Base-by-base conservation (phyloP, 2,113 vertebrate species). In the Pygoscelis antarcticus region DNA sequence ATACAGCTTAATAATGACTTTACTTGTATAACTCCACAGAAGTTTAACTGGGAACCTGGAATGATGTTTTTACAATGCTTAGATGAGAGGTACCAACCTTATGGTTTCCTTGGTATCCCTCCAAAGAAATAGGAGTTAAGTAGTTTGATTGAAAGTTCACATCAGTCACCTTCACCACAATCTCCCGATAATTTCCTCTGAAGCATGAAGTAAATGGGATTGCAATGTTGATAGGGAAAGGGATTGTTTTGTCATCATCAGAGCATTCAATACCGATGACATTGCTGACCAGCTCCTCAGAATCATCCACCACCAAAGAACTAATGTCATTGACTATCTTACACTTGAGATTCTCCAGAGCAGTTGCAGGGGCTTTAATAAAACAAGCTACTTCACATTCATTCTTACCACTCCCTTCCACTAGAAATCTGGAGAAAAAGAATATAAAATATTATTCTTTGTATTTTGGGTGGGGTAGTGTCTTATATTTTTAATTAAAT, bases 231-330 rank as follows among this genome's bases (percentile, higher is more conserved):
- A 99, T 96, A 11, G 99, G 99, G 83, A 99, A 99, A 79, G 89
- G 95, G 27, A 98, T 93, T 72, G 38, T 85, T 66, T 95, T 96
- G 66, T 94, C 49, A 76, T 44, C 26, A n/a, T 89, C 97, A 38
- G 57, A 87, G 9, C 94, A 98, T 81, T 97, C 57, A 27, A 99
- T 87, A 83, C 94, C 83, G 93, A 99, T 90, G 69, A 99, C 97
- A 23, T 98, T 98, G 97, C 99, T 99, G 96, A 99, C 92, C 93
- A 99, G 87, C 89, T 99, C 98, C 98, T 99, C 99, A 27, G 98
- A 97, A 80, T 98, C 98, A 23, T 83, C 96, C 91, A 99, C 98
- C 95, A 99, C 96, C 90, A 98, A 93, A 86, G 98, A 98, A 96
- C 99, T 99, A 58, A 95, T 90, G 38, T 92, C 20, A 51, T 99